These are phyloP conservation scores for human (Homo sapiens) DNA, from an alignment of 2,113 vertebrate genomes.

Conservation along the genomic window DNA sequence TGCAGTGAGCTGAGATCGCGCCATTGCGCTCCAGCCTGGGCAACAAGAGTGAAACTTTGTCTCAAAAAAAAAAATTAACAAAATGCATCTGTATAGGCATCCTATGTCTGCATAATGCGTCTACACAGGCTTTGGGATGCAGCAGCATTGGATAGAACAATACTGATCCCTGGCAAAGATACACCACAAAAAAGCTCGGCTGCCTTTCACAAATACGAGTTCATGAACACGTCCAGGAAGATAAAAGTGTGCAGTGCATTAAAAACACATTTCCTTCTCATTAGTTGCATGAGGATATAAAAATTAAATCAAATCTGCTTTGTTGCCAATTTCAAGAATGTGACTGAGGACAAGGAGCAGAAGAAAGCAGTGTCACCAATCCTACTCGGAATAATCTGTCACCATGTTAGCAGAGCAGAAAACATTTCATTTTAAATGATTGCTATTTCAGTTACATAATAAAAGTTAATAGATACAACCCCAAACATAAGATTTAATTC, in stretches of 20 bases:
- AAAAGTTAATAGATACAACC: conserved; percentile 13
- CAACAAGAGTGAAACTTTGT: too few species aligned
- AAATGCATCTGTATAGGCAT: background rate
- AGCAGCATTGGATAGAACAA: conserved; percentile 43
- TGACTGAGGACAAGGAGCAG: background rate
- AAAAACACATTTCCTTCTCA: background rate
- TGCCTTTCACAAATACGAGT: background rate
- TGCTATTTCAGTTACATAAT: background rate
- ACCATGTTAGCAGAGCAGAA: background rate
- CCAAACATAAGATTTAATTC: background rate
- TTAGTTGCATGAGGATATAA: background rate
- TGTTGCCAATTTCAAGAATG: background rate
- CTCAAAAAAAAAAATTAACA: conserved; percentile 25
- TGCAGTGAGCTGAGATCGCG: too few species aligned
- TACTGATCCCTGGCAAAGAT: conserved; percentile 57
- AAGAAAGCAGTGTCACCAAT: background rate
- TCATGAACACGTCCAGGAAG: background rate
- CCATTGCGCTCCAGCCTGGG: too few species aligned
- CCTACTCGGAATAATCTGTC: conserved; percentile 14
- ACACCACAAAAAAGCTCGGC: background rate
- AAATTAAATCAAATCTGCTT: background rate
- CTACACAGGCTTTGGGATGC: background rate
- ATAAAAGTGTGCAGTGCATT: background rate
- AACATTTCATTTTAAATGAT: conserved; percentile 28
- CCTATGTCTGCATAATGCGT: background rate